These are phyloP conservation scores for Tolypeutes matacus DNA, from an alignment of 2,797 vertebrate genomes.

Conservation along the genomic window DNA sequence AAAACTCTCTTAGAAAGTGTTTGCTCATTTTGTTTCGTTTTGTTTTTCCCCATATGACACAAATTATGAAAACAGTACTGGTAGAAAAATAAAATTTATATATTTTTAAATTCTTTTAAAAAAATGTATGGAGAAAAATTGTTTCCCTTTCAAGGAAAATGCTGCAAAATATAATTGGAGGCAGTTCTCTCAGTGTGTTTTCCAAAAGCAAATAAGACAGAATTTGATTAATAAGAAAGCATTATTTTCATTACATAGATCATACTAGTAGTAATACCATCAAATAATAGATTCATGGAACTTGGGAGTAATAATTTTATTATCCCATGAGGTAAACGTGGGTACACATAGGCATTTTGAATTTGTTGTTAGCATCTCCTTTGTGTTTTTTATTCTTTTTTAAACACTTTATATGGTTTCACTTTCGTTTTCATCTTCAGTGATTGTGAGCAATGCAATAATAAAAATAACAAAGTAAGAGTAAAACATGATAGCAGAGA, in stretches of 20 bases:
- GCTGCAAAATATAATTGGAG: neutral
- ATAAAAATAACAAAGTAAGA: neutral
- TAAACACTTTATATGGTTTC: neutral
- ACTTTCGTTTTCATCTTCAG: neutral
- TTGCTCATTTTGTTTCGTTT: conserved; percentile 34
- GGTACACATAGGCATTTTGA: neutral
- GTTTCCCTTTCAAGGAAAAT: conserved; percentile 56
- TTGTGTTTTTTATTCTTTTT: neutral
- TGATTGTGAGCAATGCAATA: neutral
- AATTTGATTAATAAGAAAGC: conserved; percentile 68
- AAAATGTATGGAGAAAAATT: conserved; percentile 66
- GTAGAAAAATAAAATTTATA: conserved; percentile 52
- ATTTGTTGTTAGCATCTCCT: neutral
- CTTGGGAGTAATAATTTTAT: neutral
- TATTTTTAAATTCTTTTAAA: conserved; percentile 41
- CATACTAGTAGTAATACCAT: neutral
- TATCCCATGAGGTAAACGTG: neutral
- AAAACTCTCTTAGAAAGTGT: neutral
- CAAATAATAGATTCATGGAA: neutral
- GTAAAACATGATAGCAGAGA: neutral
- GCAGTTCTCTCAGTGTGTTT: conserved; percentile 31
- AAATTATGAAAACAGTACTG: conserved; percentile 42
- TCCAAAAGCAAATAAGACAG: conserved; percentile 21
- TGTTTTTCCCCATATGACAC: neutral
- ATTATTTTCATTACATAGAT: conserved; percentile 24